Percentiles rank a stretch among this genome's conserved stretches.
Evolutionary conservation across 2,113 vertebrate species (phyloP).

Genomic region (Leucosticte australis): DNA sequence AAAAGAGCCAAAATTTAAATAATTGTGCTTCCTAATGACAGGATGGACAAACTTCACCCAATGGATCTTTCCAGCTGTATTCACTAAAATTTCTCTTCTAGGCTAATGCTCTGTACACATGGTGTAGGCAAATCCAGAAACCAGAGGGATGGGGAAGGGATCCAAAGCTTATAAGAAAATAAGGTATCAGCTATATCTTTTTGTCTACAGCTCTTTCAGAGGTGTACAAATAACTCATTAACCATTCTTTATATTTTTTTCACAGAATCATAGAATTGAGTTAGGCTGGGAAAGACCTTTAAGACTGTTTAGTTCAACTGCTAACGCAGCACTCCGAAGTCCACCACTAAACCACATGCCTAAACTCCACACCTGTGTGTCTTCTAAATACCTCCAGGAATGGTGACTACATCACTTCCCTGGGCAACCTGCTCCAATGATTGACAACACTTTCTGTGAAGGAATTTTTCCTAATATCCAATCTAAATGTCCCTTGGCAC

Average conservation of each 20-base stretch:
- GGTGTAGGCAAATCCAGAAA: background rate
- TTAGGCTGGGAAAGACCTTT: background rate
- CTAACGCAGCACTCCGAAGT: background rate
- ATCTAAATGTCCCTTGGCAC: background rate
- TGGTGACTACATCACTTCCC: background rate
- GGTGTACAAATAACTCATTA: background rate
- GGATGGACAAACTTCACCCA: background rate
- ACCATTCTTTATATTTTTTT: background rate
- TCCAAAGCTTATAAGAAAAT: background rate
- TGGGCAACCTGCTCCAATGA: background rate
- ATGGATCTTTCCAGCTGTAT: background rate
- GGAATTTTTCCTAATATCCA: background rate
- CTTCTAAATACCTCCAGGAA: background rate
- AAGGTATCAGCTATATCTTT: background rate
- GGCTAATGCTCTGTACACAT: background rate
- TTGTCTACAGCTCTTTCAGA: background rate
- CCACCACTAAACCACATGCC: background rate
- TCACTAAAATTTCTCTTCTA: background rate
- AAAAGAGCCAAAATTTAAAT: background rate
- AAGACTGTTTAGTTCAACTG: background rate
- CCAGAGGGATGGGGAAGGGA: background rate
- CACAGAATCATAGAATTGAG: background rate
- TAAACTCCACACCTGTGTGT: background rate
- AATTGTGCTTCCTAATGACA: background rate
- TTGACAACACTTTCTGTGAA: background rate